A percentile compares a stretch with the other conserved stretches of the same genome.
Evolutionary conservation across 2,888 invertebrate genomes (phyloP).

Genomic region (Spisula solida): DNA sequence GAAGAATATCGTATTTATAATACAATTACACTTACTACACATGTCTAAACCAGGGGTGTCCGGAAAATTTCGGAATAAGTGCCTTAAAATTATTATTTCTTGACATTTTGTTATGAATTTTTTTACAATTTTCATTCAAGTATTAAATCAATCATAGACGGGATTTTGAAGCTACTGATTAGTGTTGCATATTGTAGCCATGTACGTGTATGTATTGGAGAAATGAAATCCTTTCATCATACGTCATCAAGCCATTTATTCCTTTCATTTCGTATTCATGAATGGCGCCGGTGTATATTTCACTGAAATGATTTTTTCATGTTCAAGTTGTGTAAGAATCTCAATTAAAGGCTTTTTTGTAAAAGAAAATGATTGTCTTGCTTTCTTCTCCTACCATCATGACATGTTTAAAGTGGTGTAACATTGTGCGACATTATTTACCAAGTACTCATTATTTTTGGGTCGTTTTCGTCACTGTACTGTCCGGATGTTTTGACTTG

Average conservation of each 20-base stretch:
- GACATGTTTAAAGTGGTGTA: too few relatives aligned
- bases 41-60: background rate
- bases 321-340: slow-evolving; percentile 31
- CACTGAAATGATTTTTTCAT: background rate
- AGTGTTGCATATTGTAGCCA: background rate
- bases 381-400: background rate
- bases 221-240: background rate
- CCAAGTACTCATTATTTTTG: background rate
- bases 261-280: slow-evolving; percentile 4
- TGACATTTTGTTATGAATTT: too few relatives aligned
- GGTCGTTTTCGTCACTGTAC: background rate
- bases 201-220: background rate
- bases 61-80: too few relatives aligned
- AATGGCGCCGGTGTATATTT: slow-evolving; percentile 13
- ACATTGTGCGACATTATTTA: background rate
- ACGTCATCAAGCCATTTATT: background rate
- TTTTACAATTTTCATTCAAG: too few relatives aligned
- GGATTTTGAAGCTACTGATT: background rate
- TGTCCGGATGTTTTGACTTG: background rate
- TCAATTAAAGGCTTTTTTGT: slow-evolving; percentile 43
- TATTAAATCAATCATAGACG: background rate
- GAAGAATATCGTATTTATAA: background rate
- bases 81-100: background rate
- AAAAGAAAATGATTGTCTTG: background rate
- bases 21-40: background rate